Evolutionary conservation across 2,797 vertebrate genomes (phyloP), one percentile per base, ranked within the genome.

Genomic region (Sebastes miniatus): DNA sequence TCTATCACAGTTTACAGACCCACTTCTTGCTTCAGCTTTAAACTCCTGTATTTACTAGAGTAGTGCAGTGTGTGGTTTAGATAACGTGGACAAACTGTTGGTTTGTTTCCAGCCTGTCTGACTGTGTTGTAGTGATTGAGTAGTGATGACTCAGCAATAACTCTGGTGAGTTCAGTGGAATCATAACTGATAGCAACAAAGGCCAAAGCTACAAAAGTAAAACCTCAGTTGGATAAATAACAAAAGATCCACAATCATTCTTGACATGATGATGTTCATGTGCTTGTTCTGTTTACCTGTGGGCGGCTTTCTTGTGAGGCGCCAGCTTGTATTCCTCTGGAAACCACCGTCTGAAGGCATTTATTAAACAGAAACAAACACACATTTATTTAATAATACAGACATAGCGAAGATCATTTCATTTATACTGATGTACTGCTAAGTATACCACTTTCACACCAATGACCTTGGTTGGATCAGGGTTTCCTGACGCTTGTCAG

Each of bases 281-380:
- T 2, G 6, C 47, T 61, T 54, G 64, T 6, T n/a, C 2, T 2
- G 0, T 91, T 92, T 93, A 97, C 98, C 98, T 98, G 95, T 99
- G 98, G 59, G 96, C 96, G n/a, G 96, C 96, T 14, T 93, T 96
- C 91, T 99, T 99, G 87, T 96, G 96, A 72, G 98, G 98, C 8
- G 95, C 95, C 74, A 91, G 95, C 83, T 96, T 96, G 5, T 97
- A 99, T 6, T 98, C 97, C 43, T 96, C 95, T 18, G 98, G 97
- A 90, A 97, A 99, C 98, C 98, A 99, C 86, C 98, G 97, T 79
- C 98, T 99, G 71, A 63, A 81, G 69, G 39, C 3, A 18, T 76
- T 56, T 3, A 74, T 1, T 69, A 10, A 73, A 61, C 68, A 76
- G 14, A 69, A 50, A 36, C 22, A 68, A 76, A 56, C 4, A 5